A percentile compares a stretch with the other conserved stretches of the same genome.
phyloP scores from a whole-genome alignment of 2,113 vertebrate genomes.

The Cervus canadensis region DNA sequence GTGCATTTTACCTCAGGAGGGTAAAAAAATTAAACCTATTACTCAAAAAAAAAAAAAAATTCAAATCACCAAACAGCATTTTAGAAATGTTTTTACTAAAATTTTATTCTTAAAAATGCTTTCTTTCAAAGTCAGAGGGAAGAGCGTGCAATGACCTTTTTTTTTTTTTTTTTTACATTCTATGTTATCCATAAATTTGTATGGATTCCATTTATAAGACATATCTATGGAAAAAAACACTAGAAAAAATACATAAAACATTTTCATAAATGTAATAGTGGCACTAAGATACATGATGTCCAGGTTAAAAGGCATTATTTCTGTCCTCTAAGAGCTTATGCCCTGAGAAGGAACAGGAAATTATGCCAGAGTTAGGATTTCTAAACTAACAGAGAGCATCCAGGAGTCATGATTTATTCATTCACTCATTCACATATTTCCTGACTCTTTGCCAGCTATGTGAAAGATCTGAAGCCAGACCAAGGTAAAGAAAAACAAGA shows the following conservation, averaged over 20 bases:
- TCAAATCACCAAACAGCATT: not conserved
- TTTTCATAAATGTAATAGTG: not conserved
- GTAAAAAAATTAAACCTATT: not conserved
- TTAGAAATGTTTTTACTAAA: not conserved
- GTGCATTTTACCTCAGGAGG: not conserved
- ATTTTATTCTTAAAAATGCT: not conserved
- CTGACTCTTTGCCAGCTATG: not conserved
- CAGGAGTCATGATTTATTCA: not conserved
- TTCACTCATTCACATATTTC: slow-evolving; percentile 10
- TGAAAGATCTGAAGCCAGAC: not conserved
- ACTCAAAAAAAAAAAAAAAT: slow-evolving; percentile 33
- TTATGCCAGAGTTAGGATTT: not conserved
- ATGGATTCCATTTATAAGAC: not conserved
- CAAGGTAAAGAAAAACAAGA: not conserved
- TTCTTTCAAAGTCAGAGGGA: not conserved
- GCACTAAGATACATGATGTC: not conserved
- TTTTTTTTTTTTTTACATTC: not conserved
- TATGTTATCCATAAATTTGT: not conserved
- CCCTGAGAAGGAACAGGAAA: not conserved
- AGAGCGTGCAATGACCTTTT: not conserved
- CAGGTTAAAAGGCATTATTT: not conserved
- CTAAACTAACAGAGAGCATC: not conserved
- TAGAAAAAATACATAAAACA: not conserved
- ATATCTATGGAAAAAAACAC: not conserved
- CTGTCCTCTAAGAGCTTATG: not conserved